phyloP scores from a whole-genome alignment of 1,140 invertebrate genomes.

The Pseudobourletiella spinata region DNA sequence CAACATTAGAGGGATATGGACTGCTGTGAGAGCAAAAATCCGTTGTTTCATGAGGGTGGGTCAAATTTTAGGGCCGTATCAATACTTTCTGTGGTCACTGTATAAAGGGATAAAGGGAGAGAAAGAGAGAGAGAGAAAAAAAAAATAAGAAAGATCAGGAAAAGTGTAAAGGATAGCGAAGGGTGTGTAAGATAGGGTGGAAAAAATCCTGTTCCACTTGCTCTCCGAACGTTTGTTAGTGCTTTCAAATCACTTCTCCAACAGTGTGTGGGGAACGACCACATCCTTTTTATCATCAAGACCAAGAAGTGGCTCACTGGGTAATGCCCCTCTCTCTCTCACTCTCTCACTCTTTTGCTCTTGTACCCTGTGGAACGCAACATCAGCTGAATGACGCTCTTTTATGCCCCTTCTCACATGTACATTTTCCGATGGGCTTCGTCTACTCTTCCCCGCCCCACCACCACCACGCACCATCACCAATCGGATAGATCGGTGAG shows the following conservation, averaged over 20 bases:
- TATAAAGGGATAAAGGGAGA: neutral
- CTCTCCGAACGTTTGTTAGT: constrained; percentile 8
- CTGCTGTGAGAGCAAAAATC: too few relatives aligned
- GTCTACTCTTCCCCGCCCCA: too few relatives aligned
- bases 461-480: too few relatives aligned
- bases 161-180: constrained; percentile 5
- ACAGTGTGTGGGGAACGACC: neutral
- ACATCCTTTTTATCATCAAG: neutral
- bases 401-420: neutral
- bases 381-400: neutral
- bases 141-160: neutral
- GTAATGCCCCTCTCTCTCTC: neutral
- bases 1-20: too few relatives aligned
- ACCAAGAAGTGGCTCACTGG: neutral
- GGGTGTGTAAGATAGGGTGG: constrained; percentile 3
- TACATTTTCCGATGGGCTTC: neutral
- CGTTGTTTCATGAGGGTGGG: too few relatives aligned
- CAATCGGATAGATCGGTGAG: too few relatives aligned
- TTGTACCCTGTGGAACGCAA: too few relatives aligned
- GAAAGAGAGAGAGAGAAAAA: constrained; percentile 15
- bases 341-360: too few relatives aligned
- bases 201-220: constrained; percentile 21
- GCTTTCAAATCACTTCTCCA: neutral
- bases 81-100: neutral
- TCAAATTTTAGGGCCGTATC: too few relatives aligned